These are phyloP conservation scores for Penaeus chinensis DNA, from an alignment of 1,140 invertebrate genomes.

Conservation along the genomic window DNA sequence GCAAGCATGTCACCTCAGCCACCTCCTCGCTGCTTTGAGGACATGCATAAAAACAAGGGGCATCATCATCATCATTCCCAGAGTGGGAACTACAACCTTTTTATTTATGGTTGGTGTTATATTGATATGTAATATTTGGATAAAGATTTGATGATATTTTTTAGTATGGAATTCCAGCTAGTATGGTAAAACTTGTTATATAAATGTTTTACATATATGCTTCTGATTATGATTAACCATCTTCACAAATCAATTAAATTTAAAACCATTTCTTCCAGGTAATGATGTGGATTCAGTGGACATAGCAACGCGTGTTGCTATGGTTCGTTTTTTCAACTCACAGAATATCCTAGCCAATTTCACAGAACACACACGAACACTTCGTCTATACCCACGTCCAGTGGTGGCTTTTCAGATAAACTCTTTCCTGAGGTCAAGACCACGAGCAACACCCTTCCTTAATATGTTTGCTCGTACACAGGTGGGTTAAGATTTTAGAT, in stretches of 20 bases:
- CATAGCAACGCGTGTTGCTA: conserved; percentile 97
- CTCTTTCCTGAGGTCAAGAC: conserved; percentile 94
- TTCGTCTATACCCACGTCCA: conserved; percentile 95
- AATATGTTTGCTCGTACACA: conserved; percentile 92
- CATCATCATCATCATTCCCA: conserved; percentile 56
- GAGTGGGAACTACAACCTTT: conserved; percentile 47
- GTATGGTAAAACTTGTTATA: too few species aligned
- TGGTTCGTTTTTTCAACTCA: conserved; percentile 99
- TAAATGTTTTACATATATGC: too few species aligned
- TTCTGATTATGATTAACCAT: background rate
- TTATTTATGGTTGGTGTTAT: conserved; percentile 68
- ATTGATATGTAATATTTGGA: conserved; percentile 86
- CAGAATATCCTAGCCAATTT: conserved; percentile 97
- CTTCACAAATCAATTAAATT: background rate
- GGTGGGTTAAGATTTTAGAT: conserved; percentile 68
- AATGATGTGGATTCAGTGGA: conserved; percentile 98
- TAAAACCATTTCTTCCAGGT: conserved; percentile 69
- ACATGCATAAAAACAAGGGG: conserved; percentile 64
- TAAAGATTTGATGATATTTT: background rate
- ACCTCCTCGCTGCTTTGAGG: conserved; percentile 29
- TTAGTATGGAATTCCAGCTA: background rate
- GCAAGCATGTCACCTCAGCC: conserved; percentile 57
- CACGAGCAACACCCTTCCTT: conserved; percentile 85
- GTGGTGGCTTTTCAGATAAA: conserved; percentile 99
- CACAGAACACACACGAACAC: conserved; percentile 95